A percentile compares a stretch with the other conserved stretches of the same genome.
These are phyloP conservation scores for Neolamprologus multifasciatus DNA, from an alignment of 2,797 vertebrate genomes.

Conservation along the genomic window DNA sequence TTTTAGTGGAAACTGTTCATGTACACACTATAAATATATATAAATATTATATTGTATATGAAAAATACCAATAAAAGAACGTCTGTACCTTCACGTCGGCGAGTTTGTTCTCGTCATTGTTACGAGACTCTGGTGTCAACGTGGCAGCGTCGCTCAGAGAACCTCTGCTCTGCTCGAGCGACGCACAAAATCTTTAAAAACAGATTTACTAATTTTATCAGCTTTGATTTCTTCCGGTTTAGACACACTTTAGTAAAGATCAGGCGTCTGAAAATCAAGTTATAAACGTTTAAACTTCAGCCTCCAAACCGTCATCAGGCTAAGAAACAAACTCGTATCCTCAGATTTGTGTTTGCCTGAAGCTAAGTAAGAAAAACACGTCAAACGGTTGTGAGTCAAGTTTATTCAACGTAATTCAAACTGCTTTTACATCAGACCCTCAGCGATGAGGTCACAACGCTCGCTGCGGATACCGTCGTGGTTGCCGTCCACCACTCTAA, in stretches of 20 bases:
- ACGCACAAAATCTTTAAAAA: background rate
- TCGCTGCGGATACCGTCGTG: background rate
- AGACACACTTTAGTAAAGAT: background rate
- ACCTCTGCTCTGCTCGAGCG: background rate
- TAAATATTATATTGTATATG: conserved; percentile 67
- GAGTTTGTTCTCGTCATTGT: background rate
- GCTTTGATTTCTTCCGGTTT: accelerated
- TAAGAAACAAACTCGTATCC: background rate
- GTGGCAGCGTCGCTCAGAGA: background rate
- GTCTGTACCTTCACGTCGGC: conserved; percentile 29
- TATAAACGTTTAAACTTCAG: background rate
- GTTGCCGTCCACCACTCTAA: accelerated
- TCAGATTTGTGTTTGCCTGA: background rate
- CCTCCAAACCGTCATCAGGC: accelerated
- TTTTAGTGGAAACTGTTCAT: conserved; percentile 50
- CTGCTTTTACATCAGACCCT: background rate
- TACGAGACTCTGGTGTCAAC: background rate
- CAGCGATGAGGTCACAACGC: background rate
- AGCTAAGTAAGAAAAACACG: background rate
- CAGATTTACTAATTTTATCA: background rate
- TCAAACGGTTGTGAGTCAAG: background rate
- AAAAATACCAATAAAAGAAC: conserved; percentile 64
- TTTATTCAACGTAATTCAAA: background rate
- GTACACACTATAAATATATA: conserved; percentile 48
- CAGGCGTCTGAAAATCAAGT: background rate